These are phyloP conservation scores for Timandra comae DNA, from an alignment of 2,888 invertebrate genomes.

Conservation along the genomic window DNA sequence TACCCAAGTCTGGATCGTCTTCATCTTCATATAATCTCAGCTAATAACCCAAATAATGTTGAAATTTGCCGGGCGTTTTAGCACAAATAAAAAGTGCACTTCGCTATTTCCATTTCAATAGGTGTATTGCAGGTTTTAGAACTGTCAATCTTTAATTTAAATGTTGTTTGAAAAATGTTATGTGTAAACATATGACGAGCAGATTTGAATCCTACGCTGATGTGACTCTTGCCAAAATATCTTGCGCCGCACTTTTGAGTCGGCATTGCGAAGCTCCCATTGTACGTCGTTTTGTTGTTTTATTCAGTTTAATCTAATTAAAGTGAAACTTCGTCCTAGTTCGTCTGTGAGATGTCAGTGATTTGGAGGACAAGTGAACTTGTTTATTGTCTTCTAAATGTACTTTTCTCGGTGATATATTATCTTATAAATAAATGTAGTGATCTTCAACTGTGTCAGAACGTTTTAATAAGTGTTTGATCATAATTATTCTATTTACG, in stretches of 20 bases:
- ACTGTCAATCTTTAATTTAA: conserved; percentile 29
- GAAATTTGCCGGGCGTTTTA: conserved; percentile 33
- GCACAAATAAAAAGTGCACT: conserved; percentile 13
- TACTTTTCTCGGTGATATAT: conserved; percentile 36
- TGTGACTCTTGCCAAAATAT: conserved; percentile 53
- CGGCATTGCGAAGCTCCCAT: conserved; percentile 30
- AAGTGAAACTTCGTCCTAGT: conserved; percentile 15
- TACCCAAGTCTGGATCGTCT: conserved; percentile 44
- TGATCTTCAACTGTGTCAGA: conserved; percentile 42
- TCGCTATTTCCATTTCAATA: too few species aligned
- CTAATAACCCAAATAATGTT: conserved; percentile 34
- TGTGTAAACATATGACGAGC: conserved; percentile 23
- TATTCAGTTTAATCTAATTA: conserved; percentile 23
- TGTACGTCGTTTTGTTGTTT: conserved; percentile 39
- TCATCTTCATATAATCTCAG: conserved; percentile 43
- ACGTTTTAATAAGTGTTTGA: conserved; percentile 48
- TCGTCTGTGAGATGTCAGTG: conserved; percentile 37
- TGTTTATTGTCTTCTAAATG: conserved; percentile 30
- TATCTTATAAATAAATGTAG: conserved; percentile 39
- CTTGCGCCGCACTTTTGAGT: conserved; percentile 50
- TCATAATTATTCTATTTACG: conserved; percentile 7
- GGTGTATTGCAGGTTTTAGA: too few species aligned
- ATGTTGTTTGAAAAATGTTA: conserved; percentile 15
- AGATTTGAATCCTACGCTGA: conserved; percentile 42
- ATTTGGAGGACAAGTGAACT: conserved; percentile 34